Percentiles rank a stretch among this genome's conserved stretches.
Evolutionary conservation across 2,113 vertebrate species (phyloP).

Genomic region (Muntiacus reevesi): DNA sequence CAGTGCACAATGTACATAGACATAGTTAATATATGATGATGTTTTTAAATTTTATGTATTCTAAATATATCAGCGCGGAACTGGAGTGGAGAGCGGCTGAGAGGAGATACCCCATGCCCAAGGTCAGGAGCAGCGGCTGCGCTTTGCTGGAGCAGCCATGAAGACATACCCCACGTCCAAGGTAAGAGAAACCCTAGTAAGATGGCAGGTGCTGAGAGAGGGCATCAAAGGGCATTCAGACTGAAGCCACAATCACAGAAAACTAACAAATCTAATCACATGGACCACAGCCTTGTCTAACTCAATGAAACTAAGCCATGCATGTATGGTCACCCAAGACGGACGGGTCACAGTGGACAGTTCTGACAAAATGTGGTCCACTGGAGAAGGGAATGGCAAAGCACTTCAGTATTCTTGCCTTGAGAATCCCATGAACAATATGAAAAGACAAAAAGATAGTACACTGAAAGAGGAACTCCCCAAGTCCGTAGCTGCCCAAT

Average conservation of each 20-base stretch:
- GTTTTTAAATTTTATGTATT: background rate
- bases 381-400: background rate
- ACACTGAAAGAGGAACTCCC: background rate
- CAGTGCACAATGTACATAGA: background rate
- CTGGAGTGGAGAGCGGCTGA: accelerated
- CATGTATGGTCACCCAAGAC: background rate
- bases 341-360: accelerated
- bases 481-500: background rate
- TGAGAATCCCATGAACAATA: background rate
- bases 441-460: background rate
- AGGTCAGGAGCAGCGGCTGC: background rate
- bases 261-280: background rate
- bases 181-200: background rate
- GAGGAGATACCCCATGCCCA: background rate
- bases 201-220: background rate
- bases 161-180: background rate
- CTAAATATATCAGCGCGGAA: background rate
- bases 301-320: background rate
- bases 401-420: background rate
- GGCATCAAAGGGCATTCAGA: background rate
- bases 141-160: too few relatives aligned
- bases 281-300: background rate
- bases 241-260: background rate
- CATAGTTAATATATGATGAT: background rate
- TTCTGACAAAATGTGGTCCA: background rate